Conservation (phyloP, 2,113 vertebrate species). For the Anas platyrhynchos region DNA sequence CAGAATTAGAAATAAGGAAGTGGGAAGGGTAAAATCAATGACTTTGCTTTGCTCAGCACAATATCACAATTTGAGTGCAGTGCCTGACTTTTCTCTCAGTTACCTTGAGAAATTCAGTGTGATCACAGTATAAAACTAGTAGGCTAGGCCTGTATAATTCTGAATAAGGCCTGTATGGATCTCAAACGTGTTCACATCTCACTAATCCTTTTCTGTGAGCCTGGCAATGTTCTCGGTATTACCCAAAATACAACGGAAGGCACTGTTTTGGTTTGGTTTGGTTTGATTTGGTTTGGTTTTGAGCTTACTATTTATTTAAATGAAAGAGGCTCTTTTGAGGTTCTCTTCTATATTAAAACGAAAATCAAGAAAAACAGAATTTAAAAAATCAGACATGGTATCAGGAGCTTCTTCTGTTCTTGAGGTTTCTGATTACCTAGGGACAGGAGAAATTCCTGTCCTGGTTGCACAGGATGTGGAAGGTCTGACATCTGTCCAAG, state of each 20-base stretch:
- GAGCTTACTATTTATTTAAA: not conserved
- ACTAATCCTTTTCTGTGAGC: not conserved
- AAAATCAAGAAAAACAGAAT: not conserved
- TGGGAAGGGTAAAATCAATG: slow-evolving; percentile 40
- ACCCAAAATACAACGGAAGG: not conserved
- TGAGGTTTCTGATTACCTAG: not conserved
- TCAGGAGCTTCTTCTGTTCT: not conserved
- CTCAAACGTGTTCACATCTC: not conserved
- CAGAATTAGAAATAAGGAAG: slow-evolving; percentile 66
- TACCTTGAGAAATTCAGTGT: not conserved
- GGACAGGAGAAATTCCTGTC: not conserved
- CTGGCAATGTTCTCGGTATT: not conserved
- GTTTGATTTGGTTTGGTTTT: not conserved
- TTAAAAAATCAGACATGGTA: not conserved
- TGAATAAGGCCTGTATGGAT: not conserved
- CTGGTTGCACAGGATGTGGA: not conserved
- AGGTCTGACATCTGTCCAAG: not conserved
- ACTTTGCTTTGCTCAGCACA: slow-evolving; percentile 41
- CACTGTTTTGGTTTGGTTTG: not conserved
- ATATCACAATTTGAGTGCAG: not conserved
- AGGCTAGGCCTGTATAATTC: not conserved
- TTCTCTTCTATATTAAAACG: not conserved
- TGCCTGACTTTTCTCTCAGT: not conserved
- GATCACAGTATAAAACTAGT: not conserved
- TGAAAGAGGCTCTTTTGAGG: not conserved